Evolutionary conservation across 2,888 invertebrate species (phyloP), one percentile per base, ranked within the genome.

Genomic region (Eueremaeus valkanovi): DNA sequence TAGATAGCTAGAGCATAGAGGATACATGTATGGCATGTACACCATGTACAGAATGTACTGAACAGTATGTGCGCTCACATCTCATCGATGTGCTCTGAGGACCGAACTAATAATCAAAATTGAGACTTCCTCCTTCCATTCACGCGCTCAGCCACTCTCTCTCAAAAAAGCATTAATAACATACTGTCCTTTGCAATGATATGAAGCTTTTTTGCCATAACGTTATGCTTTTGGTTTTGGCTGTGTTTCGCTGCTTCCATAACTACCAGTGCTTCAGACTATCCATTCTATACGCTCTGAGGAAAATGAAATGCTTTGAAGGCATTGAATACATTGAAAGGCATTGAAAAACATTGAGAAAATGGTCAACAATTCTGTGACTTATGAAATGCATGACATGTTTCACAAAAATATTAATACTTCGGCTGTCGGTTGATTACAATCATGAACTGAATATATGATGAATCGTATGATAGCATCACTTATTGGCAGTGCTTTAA

Each of bases 21-120:
- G n/a, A n/a, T n/a, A n/a, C n/a, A n/a, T n/a, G n/a, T n/a, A n/a
- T n/a, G n/a, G n/a, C n/a, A n/a, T n/a, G n/a, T n/a, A n/a, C n/a
- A n/a, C n/a, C n/a, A n/a, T n/a, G n/a, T n/a, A n/a, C n/a, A n/a
- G n/a, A n/a, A n/a, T n/a, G n/a, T n/a, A n/a, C n/a, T n/a, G n/a
- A n/a, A n/a, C n/a, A n/a, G n/a, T n/a, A n/a, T n/a, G n/a, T n/a
- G n/a, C n/a, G 49, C 27, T 21, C n/a, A 21, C 11, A 55, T 31
- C 21, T n/a, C 1, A 36, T 66, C 18, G 66, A 36, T 66, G 36
- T 66, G 66, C 66, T 66, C 66, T 66, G n/a, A 36, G 49, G 72
- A 72, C 42, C 78, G 33, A 63, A 27, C 51, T 73, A 73, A 74
- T 51, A 75, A 75, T 75, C 75, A 55, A 73, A n/a, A 73, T 75